Evolutionary conservation across 2,888 invertebrate genomes (phyloP).

Genomic region (Perizoma affinitatum): DNA sequence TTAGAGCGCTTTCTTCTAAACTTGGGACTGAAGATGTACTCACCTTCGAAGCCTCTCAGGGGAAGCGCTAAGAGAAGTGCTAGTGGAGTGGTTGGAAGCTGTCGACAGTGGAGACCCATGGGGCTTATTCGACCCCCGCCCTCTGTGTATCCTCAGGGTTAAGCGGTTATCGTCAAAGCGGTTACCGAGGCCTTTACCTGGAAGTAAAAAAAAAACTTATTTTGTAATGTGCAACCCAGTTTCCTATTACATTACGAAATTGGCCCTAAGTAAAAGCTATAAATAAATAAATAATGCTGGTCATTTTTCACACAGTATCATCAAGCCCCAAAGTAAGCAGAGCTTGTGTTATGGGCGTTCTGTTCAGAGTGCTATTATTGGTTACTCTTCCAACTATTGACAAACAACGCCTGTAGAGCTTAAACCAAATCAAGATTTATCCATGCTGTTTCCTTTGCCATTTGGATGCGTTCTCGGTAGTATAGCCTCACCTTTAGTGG

Average conservation of each 20-base stretch:
- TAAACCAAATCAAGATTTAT: no score
- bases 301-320: no score
- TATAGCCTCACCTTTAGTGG: constrained; percentile 87
- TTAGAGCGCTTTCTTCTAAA: no score
- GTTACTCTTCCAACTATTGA: no score
- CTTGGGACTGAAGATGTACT: not conserved
- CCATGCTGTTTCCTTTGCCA: no score
- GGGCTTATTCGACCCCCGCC: constrained; percentile 91
- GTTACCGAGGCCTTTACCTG: constrained; percentile 87
- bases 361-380: no score
- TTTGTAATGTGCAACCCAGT: no score
- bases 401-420: not conserved
- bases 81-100: constrained; percentile 88
- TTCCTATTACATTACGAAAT: no score
- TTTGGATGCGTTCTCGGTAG: not conserved
- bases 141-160: constrained; percentile 95
- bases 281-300: no score
- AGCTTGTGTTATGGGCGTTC: no score
- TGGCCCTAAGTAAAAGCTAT: no score
- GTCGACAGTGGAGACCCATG: constrained; percentile 88
- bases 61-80: constrained; percentile 87
- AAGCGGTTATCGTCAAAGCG: constrained; percentile 95
- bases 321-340: no score
- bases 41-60: constrained; percentile 84
- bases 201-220: constrained; percentile 15